Base-by-base conservation (phyloP, 53 echinoderm and acorn worm species). In the Echinarachnius parma region DNA sequence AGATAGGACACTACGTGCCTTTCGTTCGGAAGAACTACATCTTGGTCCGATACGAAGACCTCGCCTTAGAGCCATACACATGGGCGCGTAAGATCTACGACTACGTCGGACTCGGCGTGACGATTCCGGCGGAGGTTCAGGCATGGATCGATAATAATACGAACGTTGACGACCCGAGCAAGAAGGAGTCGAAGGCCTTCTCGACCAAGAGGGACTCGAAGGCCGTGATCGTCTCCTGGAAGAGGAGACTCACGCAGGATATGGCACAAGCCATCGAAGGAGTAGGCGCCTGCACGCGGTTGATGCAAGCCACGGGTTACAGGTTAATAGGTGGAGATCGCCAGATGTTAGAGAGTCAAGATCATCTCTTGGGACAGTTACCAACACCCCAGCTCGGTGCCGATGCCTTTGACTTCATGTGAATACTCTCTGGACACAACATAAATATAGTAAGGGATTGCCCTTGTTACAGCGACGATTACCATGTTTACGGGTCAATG, bases 251-350 rank as follows among this genome's bases (percentile, higher is more conserved):
- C 23, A 75, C 76, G 0, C 53, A 55, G 46, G 77, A 79, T 30
- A 67, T 82, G 35, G 76, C 68, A 16, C 46, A 83, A 5, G 71
- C 48, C 8, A 83, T 89, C n/a, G 82, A 93, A 50, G 80, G 68
- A 37, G 78, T 80, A 10, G 80, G 78, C 36, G 76, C 80, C 20
- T 93, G 93, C 31, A 66, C 54, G 14, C 48, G 80, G 13, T 61
- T 89, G 25, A 93, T 93, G 93, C 11, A 46, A 16, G 33, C 76
- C 23, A 76, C 81, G n/a, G 93, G 93, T 0, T 93, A 93, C 68
- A 34, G 48, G 11, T 42, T 34, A 13, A 50, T 88, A 7, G 56
- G 34, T 11, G 61, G 75, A 49, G 53, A 63, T 35, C 21, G 20
- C 3, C 52, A 65, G 11, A 28, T 78, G 48, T 45, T 72, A 1